A percentile compares a stretch with the other conserved stretches of the same genome.
Conservation (phyloP, 2,888 invertebrate genomes). For the Sepiola atlantica region DNA sequence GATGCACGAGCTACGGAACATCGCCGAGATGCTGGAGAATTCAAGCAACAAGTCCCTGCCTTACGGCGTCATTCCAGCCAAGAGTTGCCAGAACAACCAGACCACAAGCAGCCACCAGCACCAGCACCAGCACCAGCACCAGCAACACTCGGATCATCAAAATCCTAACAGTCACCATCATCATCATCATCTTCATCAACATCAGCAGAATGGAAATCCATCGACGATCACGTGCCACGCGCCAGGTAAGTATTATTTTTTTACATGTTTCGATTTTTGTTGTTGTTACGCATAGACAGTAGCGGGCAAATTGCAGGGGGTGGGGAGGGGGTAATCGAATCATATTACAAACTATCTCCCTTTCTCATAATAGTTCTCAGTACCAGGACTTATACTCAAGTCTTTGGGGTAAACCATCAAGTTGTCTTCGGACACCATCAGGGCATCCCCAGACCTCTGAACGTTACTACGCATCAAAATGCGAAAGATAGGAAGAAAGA, state of each 20-base stretch:
- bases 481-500: neutral
- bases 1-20: constrained; percentile 69
- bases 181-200: neutral
- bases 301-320: no score
- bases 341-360: no score
- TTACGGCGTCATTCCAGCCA: constrained; percentile 63
- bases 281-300: no score
- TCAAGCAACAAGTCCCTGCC: constrained; percentile 69
- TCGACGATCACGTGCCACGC: neutral
- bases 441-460: no score
- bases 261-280: no score
- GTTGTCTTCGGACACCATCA: no score
- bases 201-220: neutral
- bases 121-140: neutral
- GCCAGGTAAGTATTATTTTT: neutral
- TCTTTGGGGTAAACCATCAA: no score
- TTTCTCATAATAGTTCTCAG: no score
- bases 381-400: no score
- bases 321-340: no score
- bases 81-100: constrained; percentile 53
- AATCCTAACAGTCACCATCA: neutral
- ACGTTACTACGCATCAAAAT: neutral
- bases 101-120: neutral
- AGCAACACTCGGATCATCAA: neutral
- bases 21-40: constrained; percentile 71